Conservation (phyloP, 2,888 invertebrate species). For the Liposcelis brunnea region DNA sequence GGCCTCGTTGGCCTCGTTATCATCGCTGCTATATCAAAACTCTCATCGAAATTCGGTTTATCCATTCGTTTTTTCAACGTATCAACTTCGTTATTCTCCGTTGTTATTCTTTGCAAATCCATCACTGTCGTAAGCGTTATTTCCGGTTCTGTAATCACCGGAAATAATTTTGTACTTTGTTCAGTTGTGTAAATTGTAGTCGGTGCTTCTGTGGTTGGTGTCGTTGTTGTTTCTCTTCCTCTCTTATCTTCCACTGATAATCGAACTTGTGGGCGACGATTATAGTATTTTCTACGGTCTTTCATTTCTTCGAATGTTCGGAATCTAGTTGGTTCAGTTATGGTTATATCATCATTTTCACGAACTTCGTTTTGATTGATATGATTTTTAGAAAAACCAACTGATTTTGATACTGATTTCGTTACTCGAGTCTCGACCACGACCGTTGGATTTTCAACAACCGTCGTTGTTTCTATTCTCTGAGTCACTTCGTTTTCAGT, state of each 20-base stretch:
- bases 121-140: conserved; percentile 34
- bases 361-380: conserved; percentile 14
- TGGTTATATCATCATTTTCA: conserved; percentile 13
- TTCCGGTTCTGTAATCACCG: conserved; percentile 11
- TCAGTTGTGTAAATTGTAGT: conserved; percentile 1
- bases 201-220: too few species aligned
- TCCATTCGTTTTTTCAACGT: neutral
- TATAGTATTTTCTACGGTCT: conserved; percentile 11
- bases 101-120: conserved; percentile 27
- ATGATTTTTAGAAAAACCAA: conserved; percentile 7
- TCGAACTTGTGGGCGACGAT: conserved; percentile 15
- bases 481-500: conserved; percentile 1
- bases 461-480: neutral
- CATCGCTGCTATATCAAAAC: too few species aligned
- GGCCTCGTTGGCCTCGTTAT: neutral
- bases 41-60: too few species aligned
- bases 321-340: conserved; percentile 8
- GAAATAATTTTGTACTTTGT: conserved; percentile 5
- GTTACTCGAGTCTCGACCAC: conserved; percentile 5
- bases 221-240: conserved; percentile 6
- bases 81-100: neutral
- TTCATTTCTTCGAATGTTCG: neutral
- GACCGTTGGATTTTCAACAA: conserved; percentile 12
- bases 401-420: neutral
- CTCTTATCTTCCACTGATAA: conserved; percentile 11